Conservation (phyloP, 2,113 vertebrate species). For the Alectura lathami region DNA sequence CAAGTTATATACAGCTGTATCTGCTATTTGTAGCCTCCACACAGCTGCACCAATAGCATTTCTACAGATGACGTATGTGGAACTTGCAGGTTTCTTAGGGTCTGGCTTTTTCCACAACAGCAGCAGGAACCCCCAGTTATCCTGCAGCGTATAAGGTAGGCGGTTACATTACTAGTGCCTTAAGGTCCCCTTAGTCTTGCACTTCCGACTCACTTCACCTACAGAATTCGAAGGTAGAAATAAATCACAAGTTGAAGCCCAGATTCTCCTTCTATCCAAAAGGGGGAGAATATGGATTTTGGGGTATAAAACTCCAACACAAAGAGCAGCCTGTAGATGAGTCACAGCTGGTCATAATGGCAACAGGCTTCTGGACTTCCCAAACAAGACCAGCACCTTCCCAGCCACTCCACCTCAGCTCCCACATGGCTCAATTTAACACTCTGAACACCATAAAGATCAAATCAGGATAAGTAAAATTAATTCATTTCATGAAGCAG, state of each 20-base stretch:
- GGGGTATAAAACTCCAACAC: background rate
- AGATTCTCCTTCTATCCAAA: background rate
- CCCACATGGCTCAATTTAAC: background rate
- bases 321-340: background rate
- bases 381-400: background rate
- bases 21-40: background rate
- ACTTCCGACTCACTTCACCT: background rate
- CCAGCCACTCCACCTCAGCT: background rate
- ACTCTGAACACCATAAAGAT: background rate
- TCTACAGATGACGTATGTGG: background rate
- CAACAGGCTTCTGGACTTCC: background rate
- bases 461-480: background rate
- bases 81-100: rapidly evolving
- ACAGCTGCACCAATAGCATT: background rate
- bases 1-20: background rate
- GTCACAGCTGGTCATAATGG: background rate
- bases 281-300: background rate
- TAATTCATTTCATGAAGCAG: background rate
- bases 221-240: background rate
- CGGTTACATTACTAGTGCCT: too few relatives aligned
- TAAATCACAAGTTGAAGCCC: background rate
- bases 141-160: background rate
- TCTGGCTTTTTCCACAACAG: background rate
- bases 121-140: background rate
- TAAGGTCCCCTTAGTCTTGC: too few relatives aligned